Evolutionary conservation across 2,113 vertebrate genomes (phyloP), one percentile per base, ranked within the genome.

Genomic region (Puntigrus tetrazona): DNA sequence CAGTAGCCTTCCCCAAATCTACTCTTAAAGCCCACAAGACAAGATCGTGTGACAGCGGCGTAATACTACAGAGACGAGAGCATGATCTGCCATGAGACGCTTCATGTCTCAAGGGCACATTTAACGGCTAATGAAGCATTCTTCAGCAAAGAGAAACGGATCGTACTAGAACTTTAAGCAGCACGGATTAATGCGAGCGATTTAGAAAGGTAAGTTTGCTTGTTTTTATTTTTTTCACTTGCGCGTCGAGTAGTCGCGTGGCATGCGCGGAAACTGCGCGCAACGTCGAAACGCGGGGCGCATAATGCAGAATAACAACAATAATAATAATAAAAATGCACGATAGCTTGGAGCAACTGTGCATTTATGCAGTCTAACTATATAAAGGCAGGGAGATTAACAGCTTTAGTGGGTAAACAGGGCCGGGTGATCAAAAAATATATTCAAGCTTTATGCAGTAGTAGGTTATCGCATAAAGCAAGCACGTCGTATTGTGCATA

Each of bases 1-100:
- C 96, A 94, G 92, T 89, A 94, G 93, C 94, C 93, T 92, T 92
- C 91, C 90, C 86, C 76, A 89, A 86, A 90, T 93, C 89, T 84
- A 92, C 91, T 83, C 84, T 90, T 91, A 91, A 86, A 91, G 89
- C 85, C 79, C 90, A 83, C 84, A 92, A 84, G 82, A 85, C 82
- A 61, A 25, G 72, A 93, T 94, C 94, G 93, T 91, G 95, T 95
- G 95, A 94, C 85, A 78, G 90, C 88, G 90, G 92, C 92, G 89
- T 91, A 92, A 92, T 89, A 92, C 85, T 59, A 52, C 82, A 73
- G 75, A 45, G 78, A 80, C 81, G 65, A 86, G 87, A 87, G 82
- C 20, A 74, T 50, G 29, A 88, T 80, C 92, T 90, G 92, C 89
- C 65, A 92, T 69, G 84, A 78, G 81, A 89, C 91, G 89, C 87